These are phyloP conservation scores for Steinernema feltiae DNA, from an alignment of 1,140 invertebrate genomes.

Conservation along the genomic window DNA sequence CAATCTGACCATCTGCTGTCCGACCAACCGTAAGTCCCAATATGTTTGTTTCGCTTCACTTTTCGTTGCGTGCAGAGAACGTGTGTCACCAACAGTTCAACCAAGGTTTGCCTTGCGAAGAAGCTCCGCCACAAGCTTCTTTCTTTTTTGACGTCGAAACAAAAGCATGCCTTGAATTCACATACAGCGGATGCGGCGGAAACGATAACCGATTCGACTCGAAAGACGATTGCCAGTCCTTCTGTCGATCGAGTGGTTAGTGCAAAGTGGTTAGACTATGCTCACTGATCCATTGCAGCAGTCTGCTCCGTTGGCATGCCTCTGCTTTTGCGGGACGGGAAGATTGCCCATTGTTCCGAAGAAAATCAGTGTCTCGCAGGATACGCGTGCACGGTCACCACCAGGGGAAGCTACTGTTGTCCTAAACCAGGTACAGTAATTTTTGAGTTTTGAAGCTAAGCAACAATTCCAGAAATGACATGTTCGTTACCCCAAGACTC, in stretches of 20 bases:
- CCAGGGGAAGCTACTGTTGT: slow-evolving; percentile 27
- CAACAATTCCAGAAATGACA: slow-evolving; percentile 17
- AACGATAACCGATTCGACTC: slow-evolving; percentile 30
- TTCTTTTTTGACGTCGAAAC: slow-evolving; percentile 24
- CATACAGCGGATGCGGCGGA: slow-evolving; percentile 21
- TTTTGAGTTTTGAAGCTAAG: background rate
- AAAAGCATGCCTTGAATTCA: slow-evolving; percentile 19
- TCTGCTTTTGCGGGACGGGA: slow-evolving; percentile 14
- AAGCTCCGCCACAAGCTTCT: slow-evolving; percentile 22
- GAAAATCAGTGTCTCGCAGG: slow-evolving; percentile 20
- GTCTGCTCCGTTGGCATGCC: slow-evolving; percentile 23
- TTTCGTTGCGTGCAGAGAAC: slow-evolving; percentile 23
- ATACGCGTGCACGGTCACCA: slow-evolving; percentile 20
- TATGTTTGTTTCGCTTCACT: no score
- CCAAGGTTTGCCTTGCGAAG: slow-evolving; percentile 16
- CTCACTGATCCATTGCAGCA: background rate
- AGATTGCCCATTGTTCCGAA: slow-evolving; percentile 20
- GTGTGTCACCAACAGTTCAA: slow-evolving; percentile 20
- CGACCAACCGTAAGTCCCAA: background rate
- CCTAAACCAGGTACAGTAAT: slow-evolving; percentile 7
- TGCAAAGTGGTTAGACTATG: background rate
- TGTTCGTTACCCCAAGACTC: slow-evolving; percentile 22
- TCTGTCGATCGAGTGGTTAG: slow-evolving; percentile 19
- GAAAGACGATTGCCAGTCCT: background rate
- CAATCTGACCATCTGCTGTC: slow-evolving; percentile 27